Conservation (phyloP, 2,797 vertebrate genomes). For the Cheracebus regulus region DNA sequence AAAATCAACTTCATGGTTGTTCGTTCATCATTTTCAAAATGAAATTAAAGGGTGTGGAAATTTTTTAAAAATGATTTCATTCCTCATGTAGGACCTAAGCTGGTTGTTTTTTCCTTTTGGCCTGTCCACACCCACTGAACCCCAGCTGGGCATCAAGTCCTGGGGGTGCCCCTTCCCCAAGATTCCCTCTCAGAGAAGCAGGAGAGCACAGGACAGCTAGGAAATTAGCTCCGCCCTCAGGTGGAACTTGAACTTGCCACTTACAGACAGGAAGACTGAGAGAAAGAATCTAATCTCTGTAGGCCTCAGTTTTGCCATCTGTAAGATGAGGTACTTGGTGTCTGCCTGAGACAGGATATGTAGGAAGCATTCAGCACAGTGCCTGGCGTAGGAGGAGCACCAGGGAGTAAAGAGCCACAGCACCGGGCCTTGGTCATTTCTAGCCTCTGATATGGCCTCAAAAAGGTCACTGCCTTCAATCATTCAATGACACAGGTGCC, state of each 20-base stretch:
- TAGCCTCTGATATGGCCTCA: background rate
- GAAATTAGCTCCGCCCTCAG: background rate
- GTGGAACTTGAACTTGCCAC: background rate
- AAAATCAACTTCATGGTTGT: background rate
- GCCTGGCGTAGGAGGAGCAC: no score
- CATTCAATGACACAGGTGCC: background rate
- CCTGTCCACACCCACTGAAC: background rate
- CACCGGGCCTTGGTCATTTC: background rate
- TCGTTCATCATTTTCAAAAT: slow-evolving; percentile 37
- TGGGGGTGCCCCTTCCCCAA: background rate
- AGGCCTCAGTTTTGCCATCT: background rate
- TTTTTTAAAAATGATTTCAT: background rate
- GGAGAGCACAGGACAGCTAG: background rate
- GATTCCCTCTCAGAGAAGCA: background rate
- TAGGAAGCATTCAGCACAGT: background rate
- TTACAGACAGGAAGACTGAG: background rate
- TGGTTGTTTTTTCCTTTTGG: background rate
- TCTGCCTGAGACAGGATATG: background rate
- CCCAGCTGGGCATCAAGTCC: background rate
- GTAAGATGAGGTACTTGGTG: background rate
- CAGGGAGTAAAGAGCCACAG: background rate
- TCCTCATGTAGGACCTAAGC: background rate
- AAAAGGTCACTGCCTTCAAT: background rate
- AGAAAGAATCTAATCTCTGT: background rate
- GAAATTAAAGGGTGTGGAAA: slow-evolving; percentile 13